Conservation (phyloP, 2,888 invertebrate species). For the Agrotis segetum region DNA sequence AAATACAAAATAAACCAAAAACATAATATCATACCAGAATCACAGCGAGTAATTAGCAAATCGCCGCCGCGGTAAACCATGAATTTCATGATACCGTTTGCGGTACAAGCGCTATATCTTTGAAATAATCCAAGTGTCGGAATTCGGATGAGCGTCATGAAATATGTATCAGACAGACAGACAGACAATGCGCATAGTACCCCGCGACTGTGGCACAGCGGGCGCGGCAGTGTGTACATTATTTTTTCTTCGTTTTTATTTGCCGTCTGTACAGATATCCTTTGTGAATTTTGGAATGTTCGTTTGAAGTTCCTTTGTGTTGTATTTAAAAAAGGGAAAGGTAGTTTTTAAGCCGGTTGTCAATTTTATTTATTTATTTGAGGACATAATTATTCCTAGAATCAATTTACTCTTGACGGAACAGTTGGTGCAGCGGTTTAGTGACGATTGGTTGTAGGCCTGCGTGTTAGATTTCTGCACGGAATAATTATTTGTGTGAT, state of each 20-base stretch:
- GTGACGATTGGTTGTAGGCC: too few relatives aligned
- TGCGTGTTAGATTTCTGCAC: too few relatives aligned
- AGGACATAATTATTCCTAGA: background rate
- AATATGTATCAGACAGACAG: slow-evolving; percentile 77
- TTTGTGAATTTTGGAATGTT: slow-evolving; percentile 45
- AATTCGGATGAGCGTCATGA: slow-evolving; percentile 73
- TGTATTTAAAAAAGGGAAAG: slow-evolving; percentile 22
- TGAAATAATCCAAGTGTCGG: slow-evolving; percentile 68
- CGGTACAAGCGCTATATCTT: slow-evolving; percentile 63
- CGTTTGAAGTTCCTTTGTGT: slow-evolving; percentile 40
- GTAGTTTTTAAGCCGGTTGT: slow-evolving; percentile 1
- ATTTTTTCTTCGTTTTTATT: slow-evolving; percentile 36
- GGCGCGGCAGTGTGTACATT: slow-evolving; percentile 1
- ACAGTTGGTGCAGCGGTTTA: too few relatives aligned
- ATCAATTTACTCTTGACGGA: background rate
- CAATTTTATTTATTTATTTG: slow-evolving; percentile 1
- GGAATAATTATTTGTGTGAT: too few relatives aligned
- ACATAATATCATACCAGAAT: background rate
- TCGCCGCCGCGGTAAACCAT: slow-evolving; percentile 19
- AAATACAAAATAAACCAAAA: slow-evolving; percentile 4
- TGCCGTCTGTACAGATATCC: slow-evolving; percentile 16
- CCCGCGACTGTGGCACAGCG: slow-evolving; percentile 28
- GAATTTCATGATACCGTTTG: slow-evolving; percentile 52
- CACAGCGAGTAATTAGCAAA: slow-evolving; percentile 40
- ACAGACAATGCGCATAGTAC: slow-evolving; percentile 76